Evolutionary conservation across 23 tunicate species (phyloP).

Genomic region (Halocynthia roretzi): DNA sequence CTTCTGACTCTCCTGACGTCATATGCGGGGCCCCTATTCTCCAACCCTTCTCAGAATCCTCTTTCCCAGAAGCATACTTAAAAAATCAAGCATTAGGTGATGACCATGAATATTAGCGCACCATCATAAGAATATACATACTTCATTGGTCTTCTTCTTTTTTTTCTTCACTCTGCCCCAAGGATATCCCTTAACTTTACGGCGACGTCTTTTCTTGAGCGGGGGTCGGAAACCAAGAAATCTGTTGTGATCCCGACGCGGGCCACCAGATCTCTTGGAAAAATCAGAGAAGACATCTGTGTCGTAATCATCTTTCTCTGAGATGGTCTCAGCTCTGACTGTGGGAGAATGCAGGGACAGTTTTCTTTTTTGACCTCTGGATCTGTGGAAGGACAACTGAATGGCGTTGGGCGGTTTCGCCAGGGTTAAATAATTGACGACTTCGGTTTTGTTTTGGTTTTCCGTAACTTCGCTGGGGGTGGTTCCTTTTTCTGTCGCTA

Average conservation of each 20-base stretch:
- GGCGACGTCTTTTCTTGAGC: constrained; percentile 29
- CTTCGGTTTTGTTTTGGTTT: background rate
- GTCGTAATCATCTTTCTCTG: constrained; percentile 3
- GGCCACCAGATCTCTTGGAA: background rate
- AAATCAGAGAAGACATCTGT: background rate
- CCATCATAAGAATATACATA: background rate
- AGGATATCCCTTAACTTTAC: constrained; percentile 79
- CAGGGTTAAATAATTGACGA: background rate
- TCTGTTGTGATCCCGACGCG: too few species aligned
- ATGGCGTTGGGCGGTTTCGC: background rate
- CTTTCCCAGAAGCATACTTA: constrained; percentile 19
- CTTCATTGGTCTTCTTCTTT: constrained; percentile 34
- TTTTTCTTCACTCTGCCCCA: constrained; percentile 62
- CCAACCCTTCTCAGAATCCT: constrained; percentile 51
- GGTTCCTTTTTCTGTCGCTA: background rate
- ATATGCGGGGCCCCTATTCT: constrained; percentile 63
- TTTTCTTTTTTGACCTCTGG: constrained; percentile 7
- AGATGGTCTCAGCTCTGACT: background rate
- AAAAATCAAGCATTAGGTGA: background rate
- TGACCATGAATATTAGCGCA: background rate
- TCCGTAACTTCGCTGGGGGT: background rate
- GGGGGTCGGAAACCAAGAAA: background rate
- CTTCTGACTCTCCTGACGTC: constrained; percentile 59
- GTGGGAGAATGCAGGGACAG: background rate
- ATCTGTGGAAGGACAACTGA: background rate